phyloP scores from a whole-genome alignment of 2,113 vertebrate species.

The Eulacestoma nigropectus region DNA sequence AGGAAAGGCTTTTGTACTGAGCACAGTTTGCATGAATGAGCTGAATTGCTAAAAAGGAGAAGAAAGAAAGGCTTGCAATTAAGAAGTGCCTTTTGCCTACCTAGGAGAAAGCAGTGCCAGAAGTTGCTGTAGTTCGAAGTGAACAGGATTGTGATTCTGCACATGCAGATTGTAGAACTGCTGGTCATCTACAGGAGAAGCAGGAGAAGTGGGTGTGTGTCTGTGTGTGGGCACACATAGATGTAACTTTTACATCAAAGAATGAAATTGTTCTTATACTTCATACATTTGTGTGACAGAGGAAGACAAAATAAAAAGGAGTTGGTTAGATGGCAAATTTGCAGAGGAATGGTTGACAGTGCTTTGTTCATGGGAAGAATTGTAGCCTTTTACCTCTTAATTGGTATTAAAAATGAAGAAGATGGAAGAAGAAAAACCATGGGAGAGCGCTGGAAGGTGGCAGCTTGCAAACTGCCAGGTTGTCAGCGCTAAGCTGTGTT shows the following conservation, averaged over 20 bases:
- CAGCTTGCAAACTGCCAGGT: background rate
- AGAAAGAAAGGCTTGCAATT: background rate
- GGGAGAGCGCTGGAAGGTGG: background rate
- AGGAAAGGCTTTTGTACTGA: background rate
- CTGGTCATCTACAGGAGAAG: background rate
- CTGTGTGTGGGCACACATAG: accelerated
- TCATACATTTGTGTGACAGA: background rate
- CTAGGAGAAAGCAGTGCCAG: background rate
- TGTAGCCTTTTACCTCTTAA: background rate
- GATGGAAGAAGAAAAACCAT: background rate
- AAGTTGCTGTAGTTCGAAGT: background rate
- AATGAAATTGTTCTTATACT: background rate
- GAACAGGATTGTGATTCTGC: background rate
- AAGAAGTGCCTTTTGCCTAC: background rate
- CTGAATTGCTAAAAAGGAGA: background rate
- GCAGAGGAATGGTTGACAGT: background rate
- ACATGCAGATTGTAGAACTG: background rate
- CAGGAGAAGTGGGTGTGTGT: background rate
- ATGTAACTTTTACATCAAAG: background rate
- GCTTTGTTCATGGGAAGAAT: background rate
- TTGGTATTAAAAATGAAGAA: background rate
- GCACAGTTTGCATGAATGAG: background rate
- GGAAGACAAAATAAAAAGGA: background rate
- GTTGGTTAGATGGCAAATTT: background rate
- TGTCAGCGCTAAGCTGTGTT: background rate